Evolutionary conservation across 2,797 vertebrate species (phyloP), one percentile per base, ranked within the genome.

Genomic region (Glossophaga mutica): DNA sequence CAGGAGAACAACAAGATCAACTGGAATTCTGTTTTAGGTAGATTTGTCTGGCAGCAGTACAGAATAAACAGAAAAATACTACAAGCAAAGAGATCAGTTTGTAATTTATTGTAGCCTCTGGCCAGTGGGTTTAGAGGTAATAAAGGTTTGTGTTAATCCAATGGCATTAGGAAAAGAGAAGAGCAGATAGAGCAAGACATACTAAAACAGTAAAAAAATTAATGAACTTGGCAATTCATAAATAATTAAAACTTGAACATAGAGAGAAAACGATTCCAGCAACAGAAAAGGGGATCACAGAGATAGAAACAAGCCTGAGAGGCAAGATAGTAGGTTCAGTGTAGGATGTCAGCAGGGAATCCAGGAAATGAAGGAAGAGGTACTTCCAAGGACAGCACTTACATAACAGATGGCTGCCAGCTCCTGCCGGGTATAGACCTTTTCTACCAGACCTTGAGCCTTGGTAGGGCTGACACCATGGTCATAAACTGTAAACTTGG

Each of bases 401-500:
- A 99, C 99, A 0, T 99, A 99, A 97, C 99, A 99, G 98, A 99
- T 97, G 96, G 99, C 99, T 2, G 99, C 99, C 32, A 99, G 98
- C 94, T 99, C 99, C 98, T 99, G 99, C 6, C 99, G 99, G 0
- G 97, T 99, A 96, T 98, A 98, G 98, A 98, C 98, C 96, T 99
- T 99, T 77, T 99, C 99, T 94, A 99, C 98, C 88, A 99, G 98
- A 22, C 99, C 98, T 10, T 98, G 98, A 96, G 98, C 99, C 98
- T 99, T 99, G 95, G 98, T 78, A 8, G 99, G 99, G 96, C 99
- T 99, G 91, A 99, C 98, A 46, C 99, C 99, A 4, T 98, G 99
- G 98, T 99, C 99, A 32, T 99, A 99, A 76, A 99, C 99, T 0
- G 99, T 99, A 98, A 99, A 99, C 98, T 99, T 99, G 77, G 99